Percentiles rank a stretch among this genome's conserved stretches.
Conservation (phyloP, 2,888 invertebrate species). For the Himalopsyche japonica region DNA sequence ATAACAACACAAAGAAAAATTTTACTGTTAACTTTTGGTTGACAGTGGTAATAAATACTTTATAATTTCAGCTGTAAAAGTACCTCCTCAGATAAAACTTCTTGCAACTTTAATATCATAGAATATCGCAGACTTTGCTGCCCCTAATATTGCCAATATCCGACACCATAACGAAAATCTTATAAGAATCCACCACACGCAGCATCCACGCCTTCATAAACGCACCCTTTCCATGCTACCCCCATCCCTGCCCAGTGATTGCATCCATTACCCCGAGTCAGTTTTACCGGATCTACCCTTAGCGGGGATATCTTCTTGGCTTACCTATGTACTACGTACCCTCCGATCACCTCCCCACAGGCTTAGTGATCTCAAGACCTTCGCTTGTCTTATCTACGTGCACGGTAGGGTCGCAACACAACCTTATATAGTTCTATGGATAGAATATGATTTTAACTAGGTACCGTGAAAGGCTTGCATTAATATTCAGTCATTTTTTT, state of each 20-base stretch:
- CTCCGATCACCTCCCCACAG: not conserved
- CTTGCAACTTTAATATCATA: not conserved
- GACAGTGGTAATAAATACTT: no score
- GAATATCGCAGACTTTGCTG: not conserved
- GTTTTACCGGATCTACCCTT: not conserved
- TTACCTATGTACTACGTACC: not conserved
- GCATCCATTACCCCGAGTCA: constrained; percentile 10
- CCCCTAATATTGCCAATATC: not conserved
- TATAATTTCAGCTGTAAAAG: no score
- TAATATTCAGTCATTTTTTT: no score
- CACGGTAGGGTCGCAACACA: not conserved
- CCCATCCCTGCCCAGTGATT: constrained; percentile 6
- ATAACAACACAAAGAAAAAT: no score
- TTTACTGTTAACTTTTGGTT: no score
- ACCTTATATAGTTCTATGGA: not conserved
- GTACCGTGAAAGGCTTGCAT: not conserved
- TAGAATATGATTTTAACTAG: not conserved
- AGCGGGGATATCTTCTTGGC: not conserved
- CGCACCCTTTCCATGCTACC: not conserved
- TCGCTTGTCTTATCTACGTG: not conserved
- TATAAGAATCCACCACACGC: not conserved
- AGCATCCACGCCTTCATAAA: not conserved
- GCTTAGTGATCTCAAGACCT: not conserved
- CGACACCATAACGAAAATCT: not conserved
- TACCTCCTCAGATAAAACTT: no score